These are phyloP conservation scores for Volucella bombylans DNA, from an alignment of 2,888 invertebrate species.

Conservation along the genomic window DNA sequence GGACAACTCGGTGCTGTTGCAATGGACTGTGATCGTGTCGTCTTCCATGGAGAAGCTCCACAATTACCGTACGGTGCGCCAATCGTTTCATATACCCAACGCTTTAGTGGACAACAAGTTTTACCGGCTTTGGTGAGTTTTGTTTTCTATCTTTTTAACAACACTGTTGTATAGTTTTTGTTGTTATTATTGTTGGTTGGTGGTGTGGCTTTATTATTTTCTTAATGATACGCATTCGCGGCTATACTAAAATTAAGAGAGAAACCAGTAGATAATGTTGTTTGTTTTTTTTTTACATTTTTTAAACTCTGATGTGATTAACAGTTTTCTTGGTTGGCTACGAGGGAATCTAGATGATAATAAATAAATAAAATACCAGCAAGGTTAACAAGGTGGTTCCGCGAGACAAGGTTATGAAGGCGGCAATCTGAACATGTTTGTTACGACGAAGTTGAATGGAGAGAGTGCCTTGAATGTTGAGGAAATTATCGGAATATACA, in stretches of 20 bases:
- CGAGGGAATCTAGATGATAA: slow-evolving; percentile 35
- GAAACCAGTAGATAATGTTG: slow-evolving; percentile 28
- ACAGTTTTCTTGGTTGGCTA: not conserved
- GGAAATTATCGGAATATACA: slow-evolving; percentile 40
- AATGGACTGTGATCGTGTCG: slow-evolving; percentile 92
- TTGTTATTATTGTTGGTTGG: slow-evolving; percentile 14
- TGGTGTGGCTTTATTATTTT: slow-evolving; percentile 46
- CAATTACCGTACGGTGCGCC: slow-evolving; percentile 90
- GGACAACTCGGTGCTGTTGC: slow-evolving; percentile 85
- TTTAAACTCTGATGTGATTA: slow-evolving; percentile 15
- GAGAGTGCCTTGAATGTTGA: slow-evolving; percentile 34
- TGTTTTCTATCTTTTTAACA: slow-evolving; percentile 37
- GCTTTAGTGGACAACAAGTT: slow-evolving; percentile 90
- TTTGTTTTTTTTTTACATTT: slow-evolving; percentile 5
- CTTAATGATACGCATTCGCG: slow-evolving; percentile 7
- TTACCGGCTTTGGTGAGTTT: slow-evolving; percentile 88
- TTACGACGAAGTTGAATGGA: not conserved
- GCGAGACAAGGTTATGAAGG: slow-evolving; percentile 24
- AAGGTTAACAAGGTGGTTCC: slow-evolving; percentile 46
- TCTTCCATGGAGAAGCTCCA: slow-evolving; percentile 91
- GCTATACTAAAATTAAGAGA: slow-evolving; percentile 45
- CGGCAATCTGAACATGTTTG: slow-evolving; percentile 25
- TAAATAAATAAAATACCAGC: slow-evolving; percentile 43
- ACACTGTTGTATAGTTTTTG: slow-evolving; percentile 7
- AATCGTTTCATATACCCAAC: slow-evolving; percentile 90